Evolutionary conservation across 2,888 invertebrate species (phyloP).

Genomic region (Desoria tigrina): DNA sequence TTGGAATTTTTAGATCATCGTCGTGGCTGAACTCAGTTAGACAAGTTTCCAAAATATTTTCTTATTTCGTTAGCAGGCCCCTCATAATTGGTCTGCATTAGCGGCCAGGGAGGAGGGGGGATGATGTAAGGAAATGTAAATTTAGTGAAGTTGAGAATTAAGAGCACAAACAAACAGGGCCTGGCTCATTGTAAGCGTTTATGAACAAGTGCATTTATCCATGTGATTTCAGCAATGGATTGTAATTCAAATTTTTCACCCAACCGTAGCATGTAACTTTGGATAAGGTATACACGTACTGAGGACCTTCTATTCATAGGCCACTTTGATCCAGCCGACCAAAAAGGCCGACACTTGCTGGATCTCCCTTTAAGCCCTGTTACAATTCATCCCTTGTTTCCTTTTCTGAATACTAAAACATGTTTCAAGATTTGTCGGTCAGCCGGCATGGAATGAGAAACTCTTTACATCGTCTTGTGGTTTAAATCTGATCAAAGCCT

Average conservation of each 20-base stretch:
- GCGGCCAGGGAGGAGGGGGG: too few relatives aligned
- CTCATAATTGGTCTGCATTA: too few relatives aligned
- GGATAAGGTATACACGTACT: not conserved
- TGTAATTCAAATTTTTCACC: not conserved
- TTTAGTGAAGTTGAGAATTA: too few relatives aligned
- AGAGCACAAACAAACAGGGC: too few relatives aligned
- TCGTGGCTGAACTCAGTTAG: too few relatives aligned
- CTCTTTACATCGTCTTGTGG: too few relatives aligned
- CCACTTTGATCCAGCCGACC: slow-evolving; percentile 6
- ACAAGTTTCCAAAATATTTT: too few relatives aligned
- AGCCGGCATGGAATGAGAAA: too few relatives aligned
- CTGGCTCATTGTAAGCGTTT: not conserved
- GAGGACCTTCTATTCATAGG: not conserved
- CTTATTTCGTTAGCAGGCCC: too few relatives aligned
- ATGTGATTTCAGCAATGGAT: slow-evolving; percentile 7
- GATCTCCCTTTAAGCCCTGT: not conserved
- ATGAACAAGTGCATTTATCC: slow-evolving; percentile 4
- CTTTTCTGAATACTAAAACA: not conserved
- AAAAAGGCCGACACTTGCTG: slow-evolving; percentile 11
- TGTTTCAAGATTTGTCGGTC: not conserved
- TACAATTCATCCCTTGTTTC: slow-evolving; percentile 13
- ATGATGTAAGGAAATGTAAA: too few relatives aligned
- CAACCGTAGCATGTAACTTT: not conserved
- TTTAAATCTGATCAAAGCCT: too few relatives aligned
- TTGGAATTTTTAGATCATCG: too few relatives aligned